Conservation (phyloP, 2,888 invertebrate genomes). For the Hydriomena furcata region DNA sequence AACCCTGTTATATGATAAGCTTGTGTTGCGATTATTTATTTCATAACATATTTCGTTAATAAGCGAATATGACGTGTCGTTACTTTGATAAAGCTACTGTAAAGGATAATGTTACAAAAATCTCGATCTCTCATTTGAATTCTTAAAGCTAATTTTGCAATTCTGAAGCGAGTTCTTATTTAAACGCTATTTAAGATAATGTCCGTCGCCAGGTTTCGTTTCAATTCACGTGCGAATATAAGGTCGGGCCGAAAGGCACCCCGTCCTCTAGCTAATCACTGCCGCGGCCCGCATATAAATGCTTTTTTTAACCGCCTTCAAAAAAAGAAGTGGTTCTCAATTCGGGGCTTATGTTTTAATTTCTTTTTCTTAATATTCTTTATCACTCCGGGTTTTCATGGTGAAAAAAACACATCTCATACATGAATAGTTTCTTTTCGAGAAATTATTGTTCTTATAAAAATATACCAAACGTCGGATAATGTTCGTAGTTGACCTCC, state of each 20-base stretch:
- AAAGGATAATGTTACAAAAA: constrained; percentile 11
- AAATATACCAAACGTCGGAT: constrained; percentile 56
- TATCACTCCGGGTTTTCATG: too few species aligned
- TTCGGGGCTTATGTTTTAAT: too few species aligned
- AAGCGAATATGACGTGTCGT: background rate
- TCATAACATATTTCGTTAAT: background rate
- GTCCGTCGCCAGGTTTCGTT: constrained; percentile 50
- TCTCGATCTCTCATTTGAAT: constrained; percentile 21
- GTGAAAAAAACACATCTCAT: too few species aligned
- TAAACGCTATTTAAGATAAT: constrained; percentile 44
- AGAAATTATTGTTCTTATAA: too few species aligned
- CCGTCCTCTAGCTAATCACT: constrained; percentile 73
- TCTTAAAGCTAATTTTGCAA: constrained; percentile 33
- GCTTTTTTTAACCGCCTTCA: too few species aligned
- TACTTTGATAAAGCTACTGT: constrained; percentile 7
- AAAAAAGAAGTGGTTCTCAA: too few species aligned
- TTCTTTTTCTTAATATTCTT: too few species aligned
- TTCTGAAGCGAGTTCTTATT: constrained; percentile 31
- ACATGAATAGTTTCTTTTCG: too few species aligned
- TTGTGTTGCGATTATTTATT: constrained; percentile 12
- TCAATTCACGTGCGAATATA: constrained; percentile 54
- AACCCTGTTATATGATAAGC: constrained; percentile 18
- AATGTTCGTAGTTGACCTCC: constrained; percentile 51
- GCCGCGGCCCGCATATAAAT: constrained; percentile 76
- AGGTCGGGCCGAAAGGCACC: constrained; percentile 56